Evolutionary conservation across 1,140 invertebrate species (phyloP), one percentile per base, ranked within the genome.

Genomic region (Zaprionus ornatus): DNA sequence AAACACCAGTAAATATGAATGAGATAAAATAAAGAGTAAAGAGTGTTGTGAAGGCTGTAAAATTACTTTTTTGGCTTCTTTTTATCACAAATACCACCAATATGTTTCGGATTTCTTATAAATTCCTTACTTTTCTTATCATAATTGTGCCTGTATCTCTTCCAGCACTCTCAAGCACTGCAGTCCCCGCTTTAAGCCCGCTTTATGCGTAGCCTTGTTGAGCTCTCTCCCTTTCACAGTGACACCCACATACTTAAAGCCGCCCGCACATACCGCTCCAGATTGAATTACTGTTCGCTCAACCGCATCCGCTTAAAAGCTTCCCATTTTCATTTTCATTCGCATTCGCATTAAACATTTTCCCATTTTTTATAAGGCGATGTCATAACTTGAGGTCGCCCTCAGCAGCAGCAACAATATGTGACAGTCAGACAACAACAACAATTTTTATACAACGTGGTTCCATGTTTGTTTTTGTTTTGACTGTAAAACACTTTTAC

Each of bases 401-500:
- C 59, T 70, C 57, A 50, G 65, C 61, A 9, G 32, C 32, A 40
- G 37, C 57, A 69, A 48, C 25, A 48, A 62, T 40, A 45, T 63
- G 68, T 69, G 59, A 63, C 48, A 42, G 32, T 42, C 57, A 42
- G 32, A 65, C 17, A 66, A 42, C 56, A 54, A 37, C 35, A 15
- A 59, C 48, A 27, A 61, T 23, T 32, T 54, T 60, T 54, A 67
- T 67, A 56, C 63, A 61, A 73, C 45, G 40, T 45, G 37, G 37
- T n/a, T n/a, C 37, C 37, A 40, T 63, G 37, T 40, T 21, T 56
- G 7, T 45, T 45, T 27, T 59, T 75, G 27, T 63, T 50, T 62
- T 59, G 45, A 60, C 66, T 72, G 69, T 61, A 62, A 77, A 85
- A 77, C 83, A 82, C 83, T 87, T 84, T 87, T 84, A 88, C 80